Percentiles rank a stretch among this genome's conserved stretches.
These are phyloP conservation scores for Himalopsyche kuldschensis DNA, from an alignment of 2,888 invertebrate species.

Conservation along the genomic window DNA sequence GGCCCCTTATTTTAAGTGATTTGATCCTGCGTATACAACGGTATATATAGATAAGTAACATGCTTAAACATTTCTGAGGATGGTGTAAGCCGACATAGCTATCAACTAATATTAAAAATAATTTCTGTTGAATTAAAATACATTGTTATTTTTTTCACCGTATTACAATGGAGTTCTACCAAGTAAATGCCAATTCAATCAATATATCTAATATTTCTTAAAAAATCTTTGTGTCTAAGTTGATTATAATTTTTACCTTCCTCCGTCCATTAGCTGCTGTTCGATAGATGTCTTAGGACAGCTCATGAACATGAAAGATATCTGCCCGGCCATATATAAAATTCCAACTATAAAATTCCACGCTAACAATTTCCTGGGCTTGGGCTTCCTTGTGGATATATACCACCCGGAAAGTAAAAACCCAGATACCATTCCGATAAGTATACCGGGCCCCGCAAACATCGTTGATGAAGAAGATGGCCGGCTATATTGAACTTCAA, in stretches of 20 bases:
- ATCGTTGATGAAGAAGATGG: constrained; percentile 67
- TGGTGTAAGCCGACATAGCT: too few species aligned
- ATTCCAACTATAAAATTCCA: constrained; percentile 66
- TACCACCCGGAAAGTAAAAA: constrained; percentile 62
- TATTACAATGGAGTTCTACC: too few species aligned
- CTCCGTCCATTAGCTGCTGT: constrained; percentile 17
- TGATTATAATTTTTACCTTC: constrained; percentile 22
- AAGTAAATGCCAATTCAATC: too few species aligned
- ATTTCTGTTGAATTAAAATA: too few species aligned
- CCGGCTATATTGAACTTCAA: constrained; percentile 72
- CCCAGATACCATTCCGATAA: constrained; percentile 63
- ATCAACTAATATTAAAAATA: too few species aligned
- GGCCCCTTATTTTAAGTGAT: too few species aligned
- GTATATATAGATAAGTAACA: too few species aligned
- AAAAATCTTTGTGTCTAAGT: too few species aligned
- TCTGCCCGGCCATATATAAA: constrained; percentile 57
- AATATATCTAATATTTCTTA: too few species aligned
- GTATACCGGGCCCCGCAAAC: constrained; percentile 63
- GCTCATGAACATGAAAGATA: constrained; percentile 59
- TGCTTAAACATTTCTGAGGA: too few species aligned
- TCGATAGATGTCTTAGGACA: constrained; percentile 48
- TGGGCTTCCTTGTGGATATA: constrained; percentile 64
- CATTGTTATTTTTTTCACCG: too few species aligned
- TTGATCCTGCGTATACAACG: too few species aligned
- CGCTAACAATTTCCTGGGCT: constrained; percentile 58